Conservation (phyloP, 1,140 invertebrate species). For the Caenorhabditis tropicalis region DNA sequence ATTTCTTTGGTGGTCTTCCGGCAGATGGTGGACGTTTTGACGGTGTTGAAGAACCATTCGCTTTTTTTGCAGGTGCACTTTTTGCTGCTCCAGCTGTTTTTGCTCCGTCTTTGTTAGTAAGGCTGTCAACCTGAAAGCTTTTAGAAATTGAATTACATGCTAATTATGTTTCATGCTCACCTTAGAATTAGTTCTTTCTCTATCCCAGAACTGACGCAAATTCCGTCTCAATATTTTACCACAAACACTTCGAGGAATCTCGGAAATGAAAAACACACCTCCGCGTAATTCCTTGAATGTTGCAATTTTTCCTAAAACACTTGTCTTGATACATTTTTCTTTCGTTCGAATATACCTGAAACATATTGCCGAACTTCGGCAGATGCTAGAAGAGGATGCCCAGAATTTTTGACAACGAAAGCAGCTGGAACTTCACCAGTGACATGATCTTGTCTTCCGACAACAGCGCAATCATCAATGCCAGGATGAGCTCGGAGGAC, state of each 20-base stretch:
- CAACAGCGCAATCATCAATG: slow-evolving; percentile 83
- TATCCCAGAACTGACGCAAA: slow-evolving; percentile 59
- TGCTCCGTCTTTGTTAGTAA: slow-evolving; percentile 1
- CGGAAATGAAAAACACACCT: slow-evolving; percentile 63
- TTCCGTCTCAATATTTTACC: slow-evolving; percentile 58
- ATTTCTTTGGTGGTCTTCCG: slow-evolving; percentile 13
- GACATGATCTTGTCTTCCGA: slow-evolving; percentile 80
- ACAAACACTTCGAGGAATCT: slow-evolving; percentile 61
- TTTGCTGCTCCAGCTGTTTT: slow-evolving; percentile 22
- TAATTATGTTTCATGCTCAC: too few species aligned
- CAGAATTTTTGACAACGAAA: slow-evolving; percentile 78
- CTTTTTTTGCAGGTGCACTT: slow-evolving; percentile 37
- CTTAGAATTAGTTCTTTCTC: slow-evolving; percentile 55
- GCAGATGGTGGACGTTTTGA: slow-evolving; percentile 30
- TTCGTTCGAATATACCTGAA: slow-evolving; percentile 48
- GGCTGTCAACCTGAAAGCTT: neutral
- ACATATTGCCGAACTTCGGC: slow-evolving; percentile 65
- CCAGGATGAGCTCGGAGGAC: slow-evolving; percentile 79
- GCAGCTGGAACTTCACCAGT: slow-evolving; percentile 81
- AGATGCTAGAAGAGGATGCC: slow-evolving; percentile 60
- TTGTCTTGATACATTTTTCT: neutral
- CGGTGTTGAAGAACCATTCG: slow-evolving; percentile 34
- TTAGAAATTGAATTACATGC: too few species aligned
- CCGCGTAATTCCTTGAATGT: slow-evolving; percentile 63
- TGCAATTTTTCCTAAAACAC: slow-evolving; percentile 63